phyloP scores from a whole-genome alignment of 2,888 invertebrate genomes.

The Tuta absoluta region DNA sequence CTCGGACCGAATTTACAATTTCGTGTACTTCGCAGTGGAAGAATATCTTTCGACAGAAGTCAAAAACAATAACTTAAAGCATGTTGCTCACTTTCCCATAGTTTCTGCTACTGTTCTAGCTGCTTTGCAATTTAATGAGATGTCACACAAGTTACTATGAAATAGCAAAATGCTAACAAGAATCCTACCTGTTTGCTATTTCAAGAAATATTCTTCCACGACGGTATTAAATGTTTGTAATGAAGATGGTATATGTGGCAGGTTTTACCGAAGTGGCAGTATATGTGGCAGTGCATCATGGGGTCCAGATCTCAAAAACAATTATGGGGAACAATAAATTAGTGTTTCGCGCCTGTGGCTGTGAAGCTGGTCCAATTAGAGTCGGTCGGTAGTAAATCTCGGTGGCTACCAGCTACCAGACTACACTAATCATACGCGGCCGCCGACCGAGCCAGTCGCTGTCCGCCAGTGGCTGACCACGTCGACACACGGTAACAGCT shows the following conservation, averaged over 20 bases:
- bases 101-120: constrained; percentile 32
- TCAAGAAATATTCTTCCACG: constrained; percentile 33
- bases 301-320: constrained; percentile 69
- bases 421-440: constrained; percentile 78
- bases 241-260: constrained; percentile 57
- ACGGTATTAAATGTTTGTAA: constrained; percentile 46
- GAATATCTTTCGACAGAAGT: background rate
- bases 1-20: constrained; percentile 3
- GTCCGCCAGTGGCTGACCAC: constrained; percentile 63
- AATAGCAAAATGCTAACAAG: constrained; percentile 35
- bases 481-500: constrained; percentile 67
- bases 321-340: constrained; percentile 77
- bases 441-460: constrained; percentile 64
- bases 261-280: constrained; percentile 24
- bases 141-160: constrained; percentile 33
- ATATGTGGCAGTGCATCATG: constrained; percentile 51
- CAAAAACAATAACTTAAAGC: constrained; percentile 11
- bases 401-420: constrained; percentile 76
- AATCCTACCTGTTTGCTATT: constrained; percentile 31
- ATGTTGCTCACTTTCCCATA: constrained; percentile 25
- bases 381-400: constrained; percentile 75
- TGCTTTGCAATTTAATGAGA: constrained; percentile 36
- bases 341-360: constrained; percentile 73
- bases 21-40: background rate
- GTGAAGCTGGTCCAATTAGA: constrained; percentile 77